phyloP scores from a whole-genome alignment of 2,888 invertebrate genomes.

The Heliconius erato region DNA sequence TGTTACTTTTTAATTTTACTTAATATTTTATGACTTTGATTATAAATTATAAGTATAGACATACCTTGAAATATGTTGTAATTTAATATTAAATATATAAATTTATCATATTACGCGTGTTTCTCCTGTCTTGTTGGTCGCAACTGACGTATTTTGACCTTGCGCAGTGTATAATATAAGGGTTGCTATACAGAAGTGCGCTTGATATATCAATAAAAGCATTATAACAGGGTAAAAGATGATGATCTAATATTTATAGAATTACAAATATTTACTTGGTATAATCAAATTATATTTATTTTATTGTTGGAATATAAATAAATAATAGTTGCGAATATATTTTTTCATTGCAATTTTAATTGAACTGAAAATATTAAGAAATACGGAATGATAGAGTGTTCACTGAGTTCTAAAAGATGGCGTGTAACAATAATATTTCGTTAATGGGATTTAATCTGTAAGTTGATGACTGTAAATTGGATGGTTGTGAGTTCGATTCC shows the following conservation, averaged over 20 bases:
- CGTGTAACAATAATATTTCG: neutral
- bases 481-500: too few relatives aligned
- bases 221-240: too few relatives aligned
- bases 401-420: neutral
- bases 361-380: too few relatives aligned
- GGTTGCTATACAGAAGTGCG: slow-evolving; percentile 16
- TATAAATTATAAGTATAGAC: neutral
- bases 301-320: neutral
- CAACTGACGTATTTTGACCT: slow-evolving; percentile 43
- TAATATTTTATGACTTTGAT: neutral
- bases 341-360: too few relatives aligned
- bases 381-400: neutral
- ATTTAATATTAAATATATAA: slow-evolving; percentile 14
- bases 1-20: neutral
- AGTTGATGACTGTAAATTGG: too few relatives aligned
- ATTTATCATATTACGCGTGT: neutral
- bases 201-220: neutral
- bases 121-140: neutral
- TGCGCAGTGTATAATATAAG: slow-evolving; percentile 43
- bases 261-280: too few relatives aligned
- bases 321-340: too few relatives aligned
- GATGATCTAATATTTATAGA: too few relatives aligned
- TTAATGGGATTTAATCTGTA: too few relatives aligned
- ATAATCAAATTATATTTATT: neutral
- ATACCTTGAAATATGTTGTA: slow-evolving; percentile 5